Conservation (phyloP, 2,888 invertebrate species). For the Aspidapion aeneum region DNA sequence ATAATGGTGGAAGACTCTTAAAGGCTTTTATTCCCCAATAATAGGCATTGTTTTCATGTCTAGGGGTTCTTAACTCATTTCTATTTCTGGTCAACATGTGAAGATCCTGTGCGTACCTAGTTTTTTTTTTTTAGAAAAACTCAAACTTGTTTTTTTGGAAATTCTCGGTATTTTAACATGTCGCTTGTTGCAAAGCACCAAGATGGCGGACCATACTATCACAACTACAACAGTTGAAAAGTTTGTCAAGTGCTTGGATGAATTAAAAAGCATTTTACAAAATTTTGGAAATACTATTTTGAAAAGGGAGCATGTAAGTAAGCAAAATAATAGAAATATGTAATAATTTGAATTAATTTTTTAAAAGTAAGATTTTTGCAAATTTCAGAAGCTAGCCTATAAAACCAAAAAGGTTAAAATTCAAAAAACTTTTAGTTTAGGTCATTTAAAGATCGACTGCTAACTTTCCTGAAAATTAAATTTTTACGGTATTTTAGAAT, state of each 20-base stretch:
- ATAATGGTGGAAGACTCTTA: no score
- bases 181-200: constrained; percentile 38
- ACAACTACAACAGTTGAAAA: constrained; percentile 37
- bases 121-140: constrained; percentile 11
- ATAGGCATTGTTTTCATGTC: no score
- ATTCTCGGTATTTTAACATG: constrained; percentile 37
- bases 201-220: constrained; percentile 42
- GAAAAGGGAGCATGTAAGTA: constrained; percentile 43
- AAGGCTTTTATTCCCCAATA: no score
- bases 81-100: no score
- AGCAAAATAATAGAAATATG: neutral
- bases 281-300: constrained; percentile 40
- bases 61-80: no score
- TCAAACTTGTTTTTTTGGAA: constrained; percentile 35
- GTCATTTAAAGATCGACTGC: no score
- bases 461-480: no score
- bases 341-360: neutral
- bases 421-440: no score
- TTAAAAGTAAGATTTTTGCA: neutral
- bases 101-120: no score
- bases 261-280: constrained; percentile 35
- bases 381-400: no score
- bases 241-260: constrained; percentile 37
- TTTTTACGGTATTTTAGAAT: constrained; percentile 44
- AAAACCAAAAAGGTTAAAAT: no score